phyloP scores from a whole-genome alignment of 1,140 invertebrate genomes.

The Drosophila equinoxialis region DNA sequence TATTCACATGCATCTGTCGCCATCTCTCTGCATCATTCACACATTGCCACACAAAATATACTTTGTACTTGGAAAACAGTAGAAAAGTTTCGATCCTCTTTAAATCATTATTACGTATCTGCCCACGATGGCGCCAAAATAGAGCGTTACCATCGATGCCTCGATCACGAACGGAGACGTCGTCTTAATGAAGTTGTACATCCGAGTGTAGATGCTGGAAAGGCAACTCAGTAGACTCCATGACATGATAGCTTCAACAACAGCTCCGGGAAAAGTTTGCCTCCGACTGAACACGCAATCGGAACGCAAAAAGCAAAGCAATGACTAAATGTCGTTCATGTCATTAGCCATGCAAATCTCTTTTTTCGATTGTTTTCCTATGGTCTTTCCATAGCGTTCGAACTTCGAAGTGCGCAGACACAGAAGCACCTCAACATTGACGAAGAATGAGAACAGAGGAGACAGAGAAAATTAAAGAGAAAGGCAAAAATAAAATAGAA shows the following conservation, averaged over 20 bases:
- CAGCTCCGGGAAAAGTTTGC: constrained; percentile 34
- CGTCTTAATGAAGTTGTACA: constrained; percentile 68
- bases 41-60: constrained; percentile 23
- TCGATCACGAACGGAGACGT: constrained; percentile 70
- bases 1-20: constrained; percentile 26
- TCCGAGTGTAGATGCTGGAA: constrained; percentile 49
- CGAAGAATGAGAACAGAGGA: not conserved
- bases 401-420: constrained; percentile 10
- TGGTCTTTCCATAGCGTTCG: constrained; percentile 20
- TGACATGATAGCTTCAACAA: constrained; percentile 42
- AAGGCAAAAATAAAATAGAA: not conserved
- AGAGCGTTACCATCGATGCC: constrained; percentile 65
- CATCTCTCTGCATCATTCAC: constrained; percentile 33
- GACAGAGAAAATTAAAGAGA: not conserved
- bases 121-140: constrained; percentile 66
- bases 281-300: constrained; percentile 39
- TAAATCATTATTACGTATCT: constrained; percentile 51
- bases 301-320: constrained; percentile 51
- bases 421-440: constrained; percentile 5
- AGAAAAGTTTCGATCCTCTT: constrained; percentile 8
- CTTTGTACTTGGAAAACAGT: constrained; percentile 42
- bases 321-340: constrained; percentile 15
- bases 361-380: not conserved
- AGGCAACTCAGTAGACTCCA: constrained; percentile 52
- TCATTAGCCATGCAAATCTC: constrained; percentile 65